These are phyloP conservation scores for Erythrolamprus reginae DNA, from an alignment of 2,113 vertebrate species.

Conservation along the genomic window DNA sequence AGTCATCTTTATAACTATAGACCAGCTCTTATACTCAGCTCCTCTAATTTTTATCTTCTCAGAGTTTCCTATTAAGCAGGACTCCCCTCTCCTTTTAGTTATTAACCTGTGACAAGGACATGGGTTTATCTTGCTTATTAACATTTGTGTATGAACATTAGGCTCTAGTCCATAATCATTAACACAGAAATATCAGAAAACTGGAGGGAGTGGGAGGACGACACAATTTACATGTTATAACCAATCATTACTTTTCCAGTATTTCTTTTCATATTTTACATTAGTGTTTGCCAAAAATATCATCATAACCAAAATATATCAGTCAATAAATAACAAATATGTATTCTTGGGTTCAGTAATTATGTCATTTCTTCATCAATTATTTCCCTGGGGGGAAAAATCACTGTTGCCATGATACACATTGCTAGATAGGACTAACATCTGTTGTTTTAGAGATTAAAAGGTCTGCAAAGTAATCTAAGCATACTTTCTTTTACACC, in stretches of 20 bases:
- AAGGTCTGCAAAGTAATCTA: conserved; percentile 50
- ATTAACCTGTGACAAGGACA: neutral
- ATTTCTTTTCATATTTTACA: conserved; percentile 8
- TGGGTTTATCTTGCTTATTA: neutral
- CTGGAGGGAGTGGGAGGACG: too few species aligned
- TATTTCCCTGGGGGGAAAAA: conserved; percentile 69
- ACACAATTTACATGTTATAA: neutral
- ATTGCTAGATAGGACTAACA: conserved; percentile 65
- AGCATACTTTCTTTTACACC: conserved; percentile 37
- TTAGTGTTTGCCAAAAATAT: conserved; percentile 16
- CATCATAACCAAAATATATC: conserved; percentile 53
- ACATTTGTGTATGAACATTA: neutral
- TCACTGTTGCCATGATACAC: conserved; percentile 73
- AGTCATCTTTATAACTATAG: too few species aligned
- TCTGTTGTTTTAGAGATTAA: conserved; percentile 72
- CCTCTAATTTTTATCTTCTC: neutral
- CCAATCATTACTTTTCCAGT: neutral
- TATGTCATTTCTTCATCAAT: conserved; percentile 60
- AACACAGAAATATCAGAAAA: neutral
- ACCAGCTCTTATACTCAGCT: neutral
- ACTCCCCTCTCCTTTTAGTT: neutral
- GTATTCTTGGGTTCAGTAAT: conserved; percentile 65
- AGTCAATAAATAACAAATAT: conserved; percentile 49
- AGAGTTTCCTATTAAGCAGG: neutral
- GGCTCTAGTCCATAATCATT: neutral